Evolutionary conservation across 1,140 invertebrate genomes (phyloP).

Genomic region (Drosophila carrolli): DNA sequence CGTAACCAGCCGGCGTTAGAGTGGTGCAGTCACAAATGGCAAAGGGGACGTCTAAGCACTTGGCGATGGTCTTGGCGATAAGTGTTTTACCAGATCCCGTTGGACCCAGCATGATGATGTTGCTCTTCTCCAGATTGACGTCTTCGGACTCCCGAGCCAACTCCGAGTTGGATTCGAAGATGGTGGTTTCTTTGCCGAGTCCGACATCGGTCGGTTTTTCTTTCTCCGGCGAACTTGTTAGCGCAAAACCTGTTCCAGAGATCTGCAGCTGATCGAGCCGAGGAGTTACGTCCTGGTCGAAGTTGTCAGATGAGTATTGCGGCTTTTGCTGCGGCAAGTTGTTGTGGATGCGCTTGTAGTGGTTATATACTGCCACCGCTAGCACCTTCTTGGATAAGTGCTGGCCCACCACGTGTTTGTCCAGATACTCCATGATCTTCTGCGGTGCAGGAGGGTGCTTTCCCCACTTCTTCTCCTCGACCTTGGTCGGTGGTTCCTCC

Average conservation of each 20-base stretch:
- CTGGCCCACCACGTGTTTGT: conserved; percentile 98
- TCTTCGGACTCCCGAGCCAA: no score
- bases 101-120: conserved; percentile 98
- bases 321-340: conserved; percentile 90
- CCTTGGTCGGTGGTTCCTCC: conserved; percentile 87
- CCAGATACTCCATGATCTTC: conserved; percentile 98
- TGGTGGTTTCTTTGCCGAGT: not conserved
- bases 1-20: conserved; percentile 99
- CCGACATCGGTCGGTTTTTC: conserved; percentile 85
- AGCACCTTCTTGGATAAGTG: conserved; percentile 99
- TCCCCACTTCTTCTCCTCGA: conserved; percentile 88
- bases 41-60: conserved; percentile 98
- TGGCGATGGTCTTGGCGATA: conserved; percentile 98
- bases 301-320: conserved; percentile 47
- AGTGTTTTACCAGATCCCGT: conserved; percentile 99
- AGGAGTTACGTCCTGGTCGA: conserved; percentile 84
- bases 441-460: conserved; percentile 96
- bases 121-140: conserved; percentile 97
- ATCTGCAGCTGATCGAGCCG: conserved; percentile 91
- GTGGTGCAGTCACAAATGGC: conserved; percentile 99
- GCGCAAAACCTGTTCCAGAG: conserved; percentile 90
- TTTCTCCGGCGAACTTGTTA: conserved; percentile 84
- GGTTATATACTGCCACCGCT: conserved; percentile 99
- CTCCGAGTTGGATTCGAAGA: no score
- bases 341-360: conserved; percentile 98